These are phyloP conservation scores for Heliconius aoede DNA, from an alignment of 2,888 invertebrate species.

Conservation along the genomic window DNA sequence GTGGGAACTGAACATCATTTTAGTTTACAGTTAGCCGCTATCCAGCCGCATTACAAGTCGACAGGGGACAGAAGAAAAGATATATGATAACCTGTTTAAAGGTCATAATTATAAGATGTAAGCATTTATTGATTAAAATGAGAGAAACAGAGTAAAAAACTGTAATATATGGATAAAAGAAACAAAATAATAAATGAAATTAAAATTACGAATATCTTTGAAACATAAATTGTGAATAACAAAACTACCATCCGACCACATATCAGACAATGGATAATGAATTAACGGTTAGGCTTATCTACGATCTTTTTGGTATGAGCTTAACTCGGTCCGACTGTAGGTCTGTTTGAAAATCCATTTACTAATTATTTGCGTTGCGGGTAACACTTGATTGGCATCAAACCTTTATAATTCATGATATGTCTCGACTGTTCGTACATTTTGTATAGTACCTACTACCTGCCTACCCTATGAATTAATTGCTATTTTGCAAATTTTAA, in stretches of 20 bases:
- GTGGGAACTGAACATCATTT: no score
- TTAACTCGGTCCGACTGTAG: conserved; percentile 22
- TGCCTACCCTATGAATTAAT: neutral
- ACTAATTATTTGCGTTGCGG: conserved; percentile 57
- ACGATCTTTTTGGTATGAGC: conserved; percentile 20
- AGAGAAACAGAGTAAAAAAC: no score
- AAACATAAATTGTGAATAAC: neutral
- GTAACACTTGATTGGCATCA: conserved; percentile 50
- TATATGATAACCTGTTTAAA: no score
- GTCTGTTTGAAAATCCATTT: conserved; percentile 55
- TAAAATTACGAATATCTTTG: no score
- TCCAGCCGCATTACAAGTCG: no score
- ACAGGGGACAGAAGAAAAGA: no score
- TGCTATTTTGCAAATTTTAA: no score
- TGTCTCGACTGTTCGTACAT: conserved; percentile 36
- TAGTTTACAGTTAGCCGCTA: no score
- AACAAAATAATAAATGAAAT: neutral
- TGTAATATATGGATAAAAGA: neutral
- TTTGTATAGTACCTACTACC: conserved; percentile 10
- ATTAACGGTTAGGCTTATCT: conserved; percentile 18
- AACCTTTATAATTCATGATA: conserved; percentile 42
- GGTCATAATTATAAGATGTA: no score
- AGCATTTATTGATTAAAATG: no score
- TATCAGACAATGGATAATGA: neutral
- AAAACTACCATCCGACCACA: neutral